phyloP scores from a whole-genome alignment of 2,888 invertebrate genomes.

The Hydriomena furcata region DNA sequence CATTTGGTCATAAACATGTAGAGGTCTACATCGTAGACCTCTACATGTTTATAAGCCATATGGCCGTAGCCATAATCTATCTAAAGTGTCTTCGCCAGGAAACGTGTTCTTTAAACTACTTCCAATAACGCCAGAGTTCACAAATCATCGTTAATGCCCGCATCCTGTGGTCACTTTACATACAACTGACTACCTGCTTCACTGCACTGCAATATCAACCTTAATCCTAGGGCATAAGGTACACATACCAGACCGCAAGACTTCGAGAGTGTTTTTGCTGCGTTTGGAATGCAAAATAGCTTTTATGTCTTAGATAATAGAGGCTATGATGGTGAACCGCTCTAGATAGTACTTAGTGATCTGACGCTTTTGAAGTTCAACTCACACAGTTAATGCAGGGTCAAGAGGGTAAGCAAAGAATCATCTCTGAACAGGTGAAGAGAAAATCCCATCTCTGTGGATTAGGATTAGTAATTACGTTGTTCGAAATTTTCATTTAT shows the following conservation, averaged over 20 bases:
- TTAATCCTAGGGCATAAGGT: not conserved
- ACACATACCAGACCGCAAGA: not conserved
- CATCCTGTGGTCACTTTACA: conserved; percentile 32
- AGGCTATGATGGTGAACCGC: conserved; percentile 3
- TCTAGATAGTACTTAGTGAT: conserved; percentile 19
- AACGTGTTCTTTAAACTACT: conserved; percentile 8
- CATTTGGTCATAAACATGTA: too few relatives aligned
- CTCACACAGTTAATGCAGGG: conserved; percentile 20
- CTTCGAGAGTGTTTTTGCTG: not conserved
- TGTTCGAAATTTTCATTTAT: not conserved
- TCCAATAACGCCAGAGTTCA: conserved; percentile 14
- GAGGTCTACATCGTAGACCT: not conserved
- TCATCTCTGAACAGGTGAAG: not conserved
- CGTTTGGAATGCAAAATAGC: conserved; percentile 7
- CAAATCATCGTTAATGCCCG: conserved; percentile 32
- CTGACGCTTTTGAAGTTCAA: conserved; percentile 29
- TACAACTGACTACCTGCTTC: conserved; percentile 11
- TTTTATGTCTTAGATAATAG: conserved; percentile 12
- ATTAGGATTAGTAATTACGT: not conserved
- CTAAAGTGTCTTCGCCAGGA: not conserved
- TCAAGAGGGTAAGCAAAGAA: conserved; percentile 10
- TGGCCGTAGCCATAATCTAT: not conserved
- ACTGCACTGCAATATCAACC: conserved; percentile 10
- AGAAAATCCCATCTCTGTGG: conserved; percentile 4
- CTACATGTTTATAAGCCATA: too few relatives aligned